Base-by-base conservation (phyloP, 1,140 invertebrate genomes). In the Drosophila persimilis region DNA sequence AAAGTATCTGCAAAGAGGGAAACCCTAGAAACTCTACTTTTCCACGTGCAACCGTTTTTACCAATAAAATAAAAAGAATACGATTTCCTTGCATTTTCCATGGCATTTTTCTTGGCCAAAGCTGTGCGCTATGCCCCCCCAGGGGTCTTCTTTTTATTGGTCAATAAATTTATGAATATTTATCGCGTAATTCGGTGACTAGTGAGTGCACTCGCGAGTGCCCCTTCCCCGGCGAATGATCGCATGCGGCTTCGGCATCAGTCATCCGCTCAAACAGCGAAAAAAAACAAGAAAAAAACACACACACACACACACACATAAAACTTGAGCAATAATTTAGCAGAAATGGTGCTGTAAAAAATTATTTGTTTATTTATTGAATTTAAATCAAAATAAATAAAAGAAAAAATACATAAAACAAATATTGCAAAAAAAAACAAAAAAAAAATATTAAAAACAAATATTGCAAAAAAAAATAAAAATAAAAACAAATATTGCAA, bases 321-420 rank as follows among this genome's bases (percentile, higher is more conserved):
- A 8, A 26, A 61, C 35, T 71, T 77, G 67, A 31, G 73, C 81
- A 80, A 85, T 85, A 86, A 86, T 71, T 86, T 74, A 74, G 15
- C 73, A 67, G 55, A 58, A 80, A 71, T 80, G 61, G 78, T 62
- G 48, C 59, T 65, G 71, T 78, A 81, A 81, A 86, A 78, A 44
- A 77, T 69, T 57, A 88, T 77, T 77, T 72, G 69, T 76, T 72
- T 83, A 83, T 81, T 88, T 86, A 88, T 86, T 72, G 74, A 78
- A 88, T 83, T 85, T 83, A 81, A 81, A 86, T 78, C 54, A 52
- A 43, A 11, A 54, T 9, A 76, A 61, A 59, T 39, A 55, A 54
- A 20, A 58, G 15, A 54, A 15, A 26, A 71, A 62, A 55, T 50
- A 59, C 61, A 57, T 11, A 44, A 54, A 20, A 35, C 44, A 80